Evolutionary conservation across 37 sponge, comb jelly and placozoan genomes (phyloP).

Genomic region (Mnemiopsis leidyi): DNA sequence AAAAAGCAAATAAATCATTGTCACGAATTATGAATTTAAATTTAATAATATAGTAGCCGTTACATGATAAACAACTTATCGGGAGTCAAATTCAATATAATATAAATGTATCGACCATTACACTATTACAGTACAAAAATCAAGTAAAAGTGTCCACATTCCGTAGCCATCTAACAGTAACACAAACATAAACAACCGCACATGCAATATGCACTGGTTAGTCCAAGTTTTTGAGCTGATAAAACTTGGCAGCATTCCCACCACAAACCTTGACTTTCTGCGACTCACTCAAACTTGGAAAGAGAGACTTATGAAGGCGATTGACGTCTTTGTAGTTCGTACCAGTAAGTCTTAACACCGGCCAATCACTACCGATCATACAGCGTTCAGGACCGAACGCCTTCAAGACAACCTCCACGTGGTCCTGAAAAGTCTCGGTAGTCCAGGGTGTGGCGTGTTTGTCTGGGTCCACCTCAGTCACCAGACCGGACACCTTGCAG

Average conservation of each 20-base stretch:
- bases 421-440: not conserved
- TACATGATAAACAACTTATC: too few relatives aligned
- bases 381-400: conserved; percentile 28
- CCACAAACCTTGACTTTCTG: not conserved
- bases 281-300: not conserved
- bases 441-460: not conserved
- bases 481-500: conserved; percentile 52
- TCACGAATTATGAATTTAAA: too few relatives aligned
- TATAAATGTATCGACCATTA: too few relatives aligned
- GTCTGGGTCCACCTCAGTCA: conserved; percentile 36
- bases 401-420: not conserved
- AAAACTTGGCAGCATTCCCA: conserved; percentile 29
- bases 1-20: too few relatives aligned
- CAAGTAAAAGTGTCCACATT: too few relatives aligned
- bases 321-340: conserved; percentile 5
- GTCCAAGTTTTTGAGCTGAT: not conserved
- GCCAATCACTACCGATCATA: conserved; percentile 63
- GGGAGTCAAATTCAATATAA: too few relatives aligned
- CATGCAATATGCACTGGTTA: too few relatives aligned
- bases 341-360: conserved; percentile 6
- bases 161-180: too few relatives aligned
- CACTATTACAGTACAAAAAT: too few relatives aligned
- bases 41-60: too few relatives aligned
- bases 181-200: too few relatives aligned
- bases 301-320: not conserved